Evolutionary conservation across 1,140 invertebrate genomes (phyloP), one percentile per base, ranked within the genome.

Genomic region (Zaprionus davidi): DNA sequence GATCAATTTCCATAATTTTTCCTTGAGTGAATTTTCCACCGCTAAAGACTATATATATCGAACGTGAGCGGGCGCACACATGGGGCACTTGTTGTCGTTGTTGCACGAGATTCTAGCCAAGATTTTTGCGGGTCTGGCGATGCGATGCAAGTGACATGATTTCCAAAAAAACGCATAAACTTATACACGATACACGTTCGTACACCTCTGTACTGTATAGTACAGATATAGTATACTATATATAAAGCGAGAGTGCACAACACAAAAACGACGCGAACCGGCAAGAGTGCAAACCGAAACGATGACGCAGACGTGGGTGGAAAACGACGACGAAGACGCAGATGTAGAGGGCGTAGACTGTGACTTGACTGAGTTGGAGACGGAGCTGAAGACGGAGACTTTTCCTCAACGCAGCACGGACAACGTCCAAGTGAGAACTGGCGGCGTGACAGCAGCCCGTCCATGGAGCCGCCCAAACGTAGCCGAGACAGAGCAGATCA

Each of bases 101-200:
- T 63, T 69, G 58, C 63, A 76, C 64, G 58, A 56, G 64, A 60
- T 68, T 44, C 65, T 49, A 72, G 62, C 83, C 71, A 73, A 71
- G 75, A 71, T 81, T 78, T 88, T 81, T 57, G 72, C 81, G 76
- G 64, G 66, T 28, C 63, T 63, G 28, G 38, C 51, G 41, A 67
- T 78, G 68, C 81, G 70, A 58, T 76, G 84, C 84, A 81, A 75
- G 84, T 83, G 84, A 88, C 84, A 88, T 84, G 78, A 90, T 88
- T 84, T 88, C 84, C 84, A 88, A 74, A 88, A 85, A 81, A 79
- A 68, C 88, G 82, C 82, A 81, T 62, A 82, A 74, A 71, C 82
- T 78, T 66, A 57, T 66, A 70, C 36, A 26, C n/a, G 22, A 28
- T 44, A 28, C 46, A 53, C 66, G 46, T 51, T 12, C 46, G 46